These are phyloP conservation scores for Latrodectus hesperus DNA, from an alignment of 2,888 invertebrate species.

Conservation along the genomic window DNA sequence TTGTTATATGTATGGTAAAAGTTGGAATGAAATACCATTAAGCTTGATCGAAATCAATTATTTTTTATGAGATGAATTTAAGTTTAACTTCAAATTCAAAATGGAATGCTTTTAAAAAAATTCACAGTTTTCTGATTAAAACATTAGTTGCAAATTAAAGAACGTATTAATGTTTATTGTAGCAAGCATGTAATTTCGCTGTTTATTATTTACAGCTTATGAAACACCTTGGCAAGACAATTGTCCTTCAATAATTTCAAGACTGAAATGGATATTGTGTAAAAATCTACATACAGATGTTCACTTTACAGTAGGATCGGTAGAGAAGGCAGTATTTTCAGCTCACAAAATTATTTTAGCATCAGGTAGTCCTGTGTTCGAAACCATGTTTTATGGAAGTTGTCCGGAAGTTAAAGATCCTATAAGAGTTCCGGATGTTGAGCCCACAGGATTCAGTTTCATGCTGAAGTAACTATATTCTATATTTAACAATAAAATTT, in stretches of 20 bases:
- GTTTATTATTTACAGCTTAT: not conserved
- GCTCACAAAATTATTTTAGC: constrained; percentile 11
- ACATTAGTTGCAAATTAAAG: too few relatives aligned
- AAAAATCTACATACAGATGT: constrained; percentile 1
- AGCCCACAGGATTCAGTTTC: not conserved
- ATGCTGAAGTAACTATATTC: not conserved
- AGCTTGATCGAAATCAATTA: not conserved
- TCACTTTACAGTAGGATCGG: not conserved
- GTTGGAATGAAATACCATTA: too few relatives aligned
- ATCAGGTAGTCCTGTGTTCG: constrained; percentile 9
- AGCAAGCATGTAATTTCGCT: not conserved
- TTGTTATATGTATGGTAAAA: too few relatives aligned
- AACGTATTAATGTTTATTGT: too few relatives aligned
- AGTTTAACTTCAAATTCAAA: not conserved
- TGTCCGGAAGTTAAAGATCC: not conserved
- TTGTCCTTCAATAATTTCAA: not conserved
- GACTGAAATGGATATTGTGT: not conserved
- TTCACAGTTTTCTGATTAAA: not conserved
- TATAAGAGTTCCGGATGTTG: constrained; percentile 1
- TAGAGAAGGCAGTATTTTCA: not conserved
- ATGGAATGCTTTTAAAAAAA: not conserved
- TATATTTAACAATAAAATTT: too few relatives aligned
- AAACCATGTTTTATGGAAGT: constrained; percentile 1
- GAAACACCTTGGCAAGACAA: not conserved
- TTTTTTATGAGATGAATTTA: not conserved